phyloP scores from a whole-genome alignment of 2,888 invertebrate genomes.

The Sialis lutaria region DNA sequence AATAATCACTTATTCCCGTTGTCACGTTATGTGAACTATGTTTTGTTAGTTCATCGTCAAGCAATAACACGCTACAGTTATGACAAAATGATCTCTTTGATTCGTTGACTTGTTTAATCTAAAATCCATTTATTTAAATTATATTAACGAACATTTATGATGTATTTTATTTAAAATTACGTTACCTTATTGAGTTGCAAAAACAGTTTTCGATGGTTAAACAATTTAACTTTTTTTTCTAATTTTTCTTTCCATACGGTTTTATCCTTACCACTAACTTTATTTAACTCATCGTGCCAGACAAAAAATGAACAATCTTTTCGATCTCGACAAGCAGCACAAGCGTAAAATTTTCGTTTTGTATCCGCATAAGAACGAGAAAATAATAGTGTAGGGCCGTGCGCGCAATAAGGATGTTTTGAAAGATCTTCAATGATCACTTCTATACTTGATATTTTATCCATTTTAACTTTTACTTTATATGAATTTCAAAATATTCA shows the following conservation, averaged over 20 bases:
- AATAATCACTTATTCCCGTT: slow-evolving; percentile 34
- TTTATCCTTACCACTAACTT: slow-evolving; percentile 22
- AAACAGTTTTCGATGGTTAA: slow-evolving; percentile 35
- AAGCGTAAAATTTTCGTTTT: slow-evolving; percentile 52
- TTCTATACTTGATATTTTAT: slow-evolving; percentile 25
- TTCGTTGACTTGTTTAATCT: slow-evolving; percentile 27
- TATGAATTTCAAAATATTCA: not conserved
- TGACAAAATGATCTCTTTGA: slow-evolving; percentile 41
- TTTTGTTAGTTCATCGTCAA: slow-evolving; percentile 17
- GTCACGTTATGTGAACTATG: slow-evolving; percentile 39
- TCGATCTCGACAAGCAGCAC: slow-evolving; percentile 67
- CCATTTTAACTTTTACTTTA: not conserved
- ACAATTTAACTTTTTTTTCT: slow-evolving; percentile 25
- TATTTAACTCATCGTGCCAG: slow-evolving; percentile 28
- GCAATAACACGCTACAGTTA: slow-evolving; percentile 39
- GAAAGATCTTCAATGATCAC: slow-evolving; percentile 36
- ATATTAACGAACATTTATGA: too few species aligned
- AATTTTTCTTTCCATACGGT: slow-evolving; percentile 32
- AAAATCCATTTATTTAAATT: slow-evolving; percentile 10
- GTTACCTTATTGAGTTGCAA: slow-evolving; percentile 31
- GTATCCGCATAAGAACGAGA: slow-evolving; percentile 20
- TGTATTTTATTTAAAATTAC: too few species aligned
- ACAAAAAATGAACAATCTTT: slow-evolving; percentile 60
- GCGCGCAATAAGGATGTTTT: slow-evolving; percentile 51
- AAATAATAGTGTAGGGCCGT: slow-evolving; percentile 64